Evolutionary conservation across 2,113 vertebrate genomes (phyloP).

Genomic region (Rhipidura dahli): DNA sequence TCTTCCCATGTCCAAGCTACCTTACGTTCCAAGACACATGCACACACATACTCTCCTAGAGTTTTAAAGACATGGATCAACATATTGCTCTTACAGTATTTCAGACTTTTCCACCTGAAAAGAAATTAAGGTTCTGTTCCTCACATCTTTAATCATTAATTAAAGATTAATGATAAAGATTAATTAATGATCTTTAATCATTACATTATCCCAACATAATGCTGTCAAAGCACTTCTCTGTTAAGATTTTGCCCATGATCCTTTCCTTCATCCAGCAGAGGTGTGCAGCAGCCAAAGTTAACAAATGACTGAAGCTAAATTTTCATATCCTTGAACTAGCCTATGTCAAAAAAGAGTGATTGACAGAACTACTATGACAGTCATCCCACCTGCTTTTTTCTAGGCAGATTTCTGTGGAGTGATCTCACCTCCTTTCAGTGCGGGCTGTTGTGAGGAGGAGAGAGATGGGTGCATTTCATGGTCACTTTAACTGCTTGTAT

Average conservation of each 20-base stretch:
- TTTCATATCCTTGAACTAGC: not conserved
- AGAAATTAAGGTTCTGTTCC: not conserved
- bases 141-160: not conserved
- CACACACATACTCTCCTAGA: not conserved
- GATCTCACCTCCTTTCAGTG: not conserved
- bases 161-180: too few relatives aligned
- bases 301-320: not conserved
- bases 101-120: not conserved
- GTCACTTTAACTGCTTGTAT: not conserved
- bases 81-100: not conserved
- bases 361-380: not conserved
- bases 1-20: not conserved
- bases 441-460: not conserved
- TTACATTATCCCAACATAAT: not conserved
- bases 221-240: not conserved
- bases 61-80: not conserved
- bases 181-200: not conserved
- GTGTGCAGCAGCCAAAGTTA: not conserved
- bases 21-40: not conserved
- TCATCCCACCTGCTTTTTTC: not conserved
- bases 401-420: not conserved
- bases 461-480: not conserved
- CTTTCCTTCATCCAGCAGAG: not conserved
- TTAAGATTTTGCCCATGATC: not conserved
- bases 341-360: not conserved